phyloP scores from a whole-genome alignment of 2,888 invertebrate genomes.

The Xestia rhomboidea region DNA sequence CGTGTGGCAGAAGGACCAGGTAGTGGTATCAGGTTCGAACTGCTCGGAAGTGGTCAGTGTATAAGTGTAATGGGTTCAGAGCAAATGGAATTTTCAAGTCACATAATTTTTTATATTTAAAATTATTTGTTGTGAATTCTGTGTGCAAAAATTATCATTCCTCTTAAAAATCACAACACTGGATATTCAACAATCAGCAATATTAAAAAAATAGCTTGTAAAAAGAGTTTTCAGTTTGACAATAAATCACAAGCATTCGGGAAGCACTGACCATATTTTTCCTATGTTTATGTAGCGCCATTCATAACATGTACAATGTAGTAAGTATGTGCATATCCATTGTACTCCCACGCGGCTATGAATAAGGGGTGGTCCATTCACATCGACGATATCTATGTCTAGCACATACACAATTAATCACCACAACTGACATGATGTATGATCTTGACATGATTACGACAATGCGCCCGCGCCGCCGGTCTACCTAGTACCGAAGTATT shows the following conservation, averaged over 20 bases:
- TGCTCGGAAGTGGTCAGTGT: not conserved
- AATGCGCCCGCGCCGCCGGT: conserved; percentile 43
- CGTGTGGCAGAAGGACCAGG: not conserved
- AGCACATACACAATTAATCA: conserved; percentile 43
- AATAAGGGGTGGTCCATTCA: conserved; percentile 20
- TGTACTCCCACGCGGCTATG: conserved; percentile 31
- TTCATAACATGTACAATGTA: not conserved
- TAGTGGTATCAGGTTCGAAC: conserved; percentile 10
- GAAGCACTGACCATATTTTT: not conserved
- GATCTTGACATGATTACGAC: conserved; percentile 70
- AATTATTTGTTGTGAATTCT: not conserved
- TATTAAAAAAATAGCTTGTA: not conserved
- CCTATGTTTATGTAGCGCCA: not conserved
- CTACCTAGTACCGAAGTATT: too few species aligned
- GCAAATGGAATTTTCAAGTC: not conserved
- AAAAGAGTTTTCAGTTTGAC: not conserved
- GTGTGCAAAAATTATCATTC: not conserved
- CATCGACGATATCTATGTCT: conserved; percentile 19
- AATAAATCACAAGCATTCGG: not conserved
- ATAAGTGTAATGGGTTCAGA: conserved; percentile 3
- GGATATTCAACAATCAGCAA: not conserved
- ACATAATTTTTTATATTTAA: not conserved
- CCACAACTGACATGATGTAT: conserved; percentile 49
- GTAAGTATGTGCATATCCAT: conserved; percentile 1
- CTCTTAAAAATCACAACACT: not conserved